Conservation (phyloP, 2,113 vertebrate species). For the Athene cunicularia region DNA sequence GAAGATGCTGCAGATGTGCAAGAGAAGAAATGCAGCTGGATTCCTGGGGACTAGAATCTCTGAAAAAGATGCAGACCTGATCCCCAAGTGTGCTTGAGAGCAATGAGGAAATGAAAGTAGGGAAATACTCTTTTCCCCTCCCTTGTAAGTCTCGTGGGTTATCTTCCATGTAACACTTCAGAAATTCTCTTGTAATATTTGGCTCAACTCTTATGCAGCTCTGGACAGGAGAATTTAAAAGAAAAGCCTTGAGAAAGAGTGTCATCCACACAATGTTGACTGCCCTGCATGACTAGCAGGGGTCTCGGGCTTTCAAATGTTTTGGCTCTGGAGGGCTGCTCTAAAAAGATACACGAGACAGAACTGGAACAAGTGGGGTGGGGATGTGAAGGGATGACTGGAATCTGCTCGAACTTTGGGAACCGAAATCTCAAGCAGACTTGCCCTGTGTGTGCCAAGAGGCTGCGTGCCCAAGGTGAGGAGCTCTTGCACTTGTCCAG, state of each 20-base stretch:
- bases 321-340: background rate
- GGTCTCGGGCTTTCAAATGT: background rate
- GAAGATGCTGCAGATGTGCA: background rate
- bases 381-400: background rate
- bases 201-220: rapidly evolving
- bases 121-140: background rate
- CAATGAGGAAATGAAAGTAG: background rate
- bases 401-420: background rate
- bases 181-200: background rate
- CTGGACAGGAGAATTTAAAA: background rate
- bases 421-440: background rate
- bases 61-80: background rate
- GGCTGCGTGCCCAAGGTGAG: background rate
- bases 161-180: background rate
- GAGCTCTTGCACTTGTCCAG: rapidly evolving
- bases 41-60: background rate
- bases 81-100: background rate
- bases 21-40: background rate
- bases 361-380: background rate
- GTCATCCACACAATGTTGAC: background rate
- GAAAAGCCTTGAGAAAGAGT: background rate
- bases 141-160: background rate
- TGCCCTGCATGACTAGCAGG: background rate
- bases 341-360: background rate
- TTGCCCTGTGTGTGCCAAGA: background rate